A percentile compares a stretch with the other conserved stretches of the same genome.
These are phyloP conservation scores for Sarcophaga carnaria DNA, from an alignment of 2,888 invertebrate genomes.

Conservation along the genomic window DNA sequence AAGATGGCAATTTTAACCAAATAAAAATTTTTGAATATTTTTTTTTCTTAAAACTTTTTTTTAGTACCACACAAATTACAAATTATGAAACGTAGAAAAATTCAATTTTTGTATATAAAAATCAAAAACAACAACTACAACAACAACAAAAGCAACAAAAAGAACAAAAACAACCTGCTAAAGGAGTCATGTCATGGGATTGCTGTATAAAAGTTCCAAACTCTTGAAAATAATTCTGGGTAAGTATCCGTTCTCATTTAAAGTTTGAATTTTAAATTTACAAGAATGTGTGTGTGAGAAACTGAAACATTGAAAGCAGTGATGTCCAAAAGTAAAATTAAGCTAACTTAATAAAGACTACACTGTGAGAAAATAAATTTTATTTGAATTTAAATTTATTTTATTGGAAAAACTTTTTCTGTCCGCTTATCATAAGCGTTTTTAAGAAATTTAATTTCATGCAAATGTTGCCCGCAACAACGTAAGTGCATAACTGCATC, in stretches of 20 bases:
- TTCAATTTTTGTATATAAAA: conserved; percentile 59
- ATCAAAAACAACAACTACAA: conserved; percentile 75
- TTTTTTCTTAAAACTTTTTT: conserved; percentile 44
- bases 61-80: conserved; percentile 76
- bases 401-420: no score
- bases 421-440: no score
- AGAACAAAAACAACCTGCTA: conserved; percentile 75
- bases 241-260: conserved; percentile 72
- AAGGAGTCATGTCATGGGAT: conserved; percentile 82
- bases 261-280: background rate
- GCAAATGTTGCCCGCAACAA: no score
- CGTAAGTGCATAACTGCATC: no score
- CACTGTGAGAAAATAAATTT: no score
- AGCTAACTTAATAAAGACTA: background rate
- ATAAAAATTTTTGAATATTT: background rate
- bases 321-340: background rate
- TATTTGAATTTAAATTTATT: no score
- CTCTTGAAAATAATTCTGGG: conserved; percentile 82
- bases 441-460: no score
- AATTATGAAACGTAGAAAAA: conserved; percentile 80
- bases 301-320: background rate
- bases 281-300: background rate
- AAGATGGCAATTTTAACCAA: background rate
- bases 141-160: conserved; percentile 71
- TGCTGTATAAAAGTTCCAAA: conserved; percentile 82